phyloP scores from a whole-genome alignment of 1,140 invertebrate genomes.

The Micrasema minimum region DNA sequence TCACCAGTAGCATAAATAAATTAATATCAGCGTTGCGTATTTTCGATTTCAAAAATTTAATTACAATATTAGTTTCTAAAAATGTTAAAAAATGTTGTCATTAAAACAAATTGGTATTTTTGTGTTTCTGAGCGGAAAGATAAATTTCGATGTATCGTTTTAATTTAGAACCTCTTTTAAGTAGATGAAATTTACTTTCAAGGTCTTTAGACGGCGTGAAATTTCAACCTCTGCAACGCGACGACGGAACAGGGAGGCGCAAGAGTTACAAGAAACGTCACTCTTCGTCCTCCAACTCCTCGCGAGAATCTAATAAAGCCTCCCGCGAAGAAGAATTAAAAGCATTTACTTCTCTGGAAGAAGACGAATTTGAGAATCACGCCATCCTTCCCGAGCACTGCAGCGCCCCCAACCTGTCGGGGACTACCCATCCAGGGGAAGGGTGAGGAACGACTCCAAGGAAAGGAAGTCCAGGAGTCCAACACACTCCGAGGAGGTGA shows the following conservation, averaged over 20 bases:
- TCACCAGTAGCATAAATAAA: slow-evolving; percentile 13
- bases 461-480: slow-evolving; percentile 58
- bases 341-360: slow-evolving; percentile 71
- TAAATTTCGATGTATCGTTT: too few species aligned
- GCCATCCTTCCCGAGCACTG: slow-evolving; percentile 55
- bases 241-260: slow-evolving; percentile 68
- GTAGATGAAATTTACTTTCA: slow-evolving; percentile 60
- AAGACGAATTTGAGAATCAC: slow-evolving; percentile 64
- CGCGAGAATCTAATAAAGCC: slow-evolving; percentile 65
- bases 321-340: slow-evolving; percentile 70
- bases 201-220: slow-evolving; percentile 71
- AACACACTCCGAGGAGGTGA: slow-evolving; percentile 50
- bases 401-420: slow-evolving; percentile 64
- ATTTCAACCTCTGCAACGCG: slow-evolving; percentile 67
- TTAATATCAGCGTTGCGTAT: slow-evolving; percentile 3
- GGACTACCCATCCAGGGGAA: slow-evolving; percentile 58
- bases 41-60: slow-evolving; percentile 20
- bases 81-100: too few species aligned
- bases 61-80: slow-evolving; percentile 1
- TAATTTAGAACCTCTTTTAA: slow-evolving; percentile 2
- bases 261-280: slow-evolving; percentile 69
- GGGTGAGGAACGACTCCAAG: slow-evolving; percentile 58
- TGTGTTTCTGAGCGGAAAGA: too few species aligned
- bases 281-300: slow-evolving; percentile 69
- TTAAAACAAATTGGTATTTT: too few species aligned